These are phyloP conservation scores for Hyles euphorbiae DNA, from an alignment of 1,140 invertebrate genomes.

Conservation along the genomic window DNA sequence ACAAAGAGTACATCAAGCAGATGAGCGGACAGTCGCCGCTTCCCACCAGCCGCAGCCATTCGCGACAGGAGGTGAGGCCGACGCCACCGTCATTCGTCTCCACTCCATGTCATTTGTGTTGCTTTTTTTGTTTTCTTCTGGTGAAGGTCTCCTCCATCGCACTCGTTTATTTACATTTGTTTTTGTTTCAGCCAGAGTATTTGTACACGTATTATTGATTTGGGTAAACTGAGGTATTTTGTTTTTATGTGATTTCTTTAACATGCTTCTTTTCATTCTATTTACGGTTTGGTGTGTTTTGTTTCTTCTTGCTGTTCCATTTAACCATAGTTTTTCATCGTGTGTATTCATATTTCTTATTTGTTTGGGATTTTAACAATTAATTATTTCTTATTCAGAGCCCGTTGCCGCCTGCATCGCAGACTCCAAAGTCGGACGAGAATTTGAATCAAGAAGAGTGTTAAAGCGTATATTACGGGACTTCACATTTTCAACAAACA, in stretches of 20 bases:
- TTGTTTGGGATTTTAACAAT: conserved; percentile 22
- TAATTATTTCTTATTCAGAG: conserved; percentile 76
- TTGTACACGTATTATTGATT: conserved; percentile 76
- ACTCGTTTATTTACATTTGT: conserved; percentile 29
- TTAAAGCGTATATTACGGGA: conserved; percentile 35
- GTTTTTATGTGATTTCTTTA: conserved; percentile 12
- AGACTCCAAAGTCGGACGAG: conserved; percentile 80
- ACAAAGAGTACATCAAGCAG: conserved; percentile 94
- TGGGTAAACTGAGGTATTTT: conserved; percentile 29
- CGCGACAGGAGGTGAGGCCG: conserved; percentile 80
- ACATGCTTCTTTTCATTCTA: conserved; percentile 7
- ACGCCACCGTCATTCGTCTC: conserved; percentile 17
- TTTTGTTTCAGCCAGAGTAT: conserved; percentile 75
- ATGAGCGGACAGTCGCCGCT: conserved; percentile 79
- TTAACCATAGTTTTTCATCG: conserved; percentile 23
- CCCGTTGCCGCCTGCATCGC: conserved; percentile 77
- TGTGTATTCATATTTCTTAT: conserved; percentile 2
- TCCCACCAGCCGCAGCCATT: conserved; percentile 77
- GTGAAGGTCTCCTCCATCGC: conserved; percentile 43
- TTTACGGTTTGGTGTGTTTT: conserved; percentile 18
- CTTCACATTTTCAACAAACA: conserved; percentile 32
- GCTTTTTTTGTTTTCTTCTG: conserved; percentile 40
- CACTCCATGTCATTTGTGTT: conserved; percentile 24
- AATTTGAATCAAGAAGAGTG: conserved; percentile 78
- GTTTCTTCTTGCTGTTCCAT: conserved; percentile 23